Conservation (phyloP, 2,797 vertebrate species). For the Sarcophilus harrisii region DNA sequence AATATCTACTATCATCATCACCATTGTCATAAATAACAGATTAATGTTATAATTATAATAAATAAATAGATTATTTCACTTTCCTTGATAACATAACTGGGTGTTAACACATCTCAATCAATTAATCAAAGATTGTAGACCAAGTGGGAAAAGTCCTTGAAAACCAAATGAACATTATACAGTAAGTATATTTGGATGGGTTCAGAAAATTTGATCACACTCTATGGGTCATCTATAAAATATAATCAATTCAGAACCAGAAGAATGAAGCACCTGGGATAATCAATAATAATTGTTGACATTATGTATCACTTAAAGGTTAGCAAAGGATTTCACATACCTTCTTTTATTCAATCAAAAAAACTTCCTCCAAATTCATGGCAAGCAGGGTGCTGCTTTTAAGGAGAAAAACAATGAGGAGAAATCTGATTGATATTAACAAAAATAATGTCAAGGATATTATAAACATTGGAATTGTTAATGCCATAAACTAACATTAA, state of each 20-base stretch:
- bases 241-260: neutral
- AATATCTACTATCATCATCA: neutral
- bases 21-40: too few relatives aligned
- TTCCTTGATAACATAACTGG: neutral
- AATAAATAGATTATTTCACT: neutral
- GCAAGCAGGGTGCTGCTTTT: neutral
- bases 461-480: neutral
- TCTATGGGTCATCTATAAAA: neutral
- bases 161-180: neutral
- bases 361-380: neutral
- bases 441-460: neutral
- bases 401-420: neutral
- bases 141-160: neutral
- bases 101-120: too few relatives aligned
- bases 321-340: neutral
- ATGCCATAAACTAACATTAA: constrained; percentile 1
- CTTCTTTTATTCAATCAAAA: neutral
- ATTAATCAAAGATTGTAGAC: neutral
- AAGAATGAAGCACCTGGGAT: neutral
- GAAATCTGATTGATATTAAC: neutral
- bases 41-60: neutral
- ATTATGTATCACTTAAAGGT: neutral
- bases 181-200: neutral
- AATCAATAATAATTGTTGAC: neutral
- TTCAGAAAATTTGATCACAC: neutral